Evolutionary conservation across 2,113 vertebrate species (phyloP).

Genomic region (Fulmarus glacialis): DNA sequence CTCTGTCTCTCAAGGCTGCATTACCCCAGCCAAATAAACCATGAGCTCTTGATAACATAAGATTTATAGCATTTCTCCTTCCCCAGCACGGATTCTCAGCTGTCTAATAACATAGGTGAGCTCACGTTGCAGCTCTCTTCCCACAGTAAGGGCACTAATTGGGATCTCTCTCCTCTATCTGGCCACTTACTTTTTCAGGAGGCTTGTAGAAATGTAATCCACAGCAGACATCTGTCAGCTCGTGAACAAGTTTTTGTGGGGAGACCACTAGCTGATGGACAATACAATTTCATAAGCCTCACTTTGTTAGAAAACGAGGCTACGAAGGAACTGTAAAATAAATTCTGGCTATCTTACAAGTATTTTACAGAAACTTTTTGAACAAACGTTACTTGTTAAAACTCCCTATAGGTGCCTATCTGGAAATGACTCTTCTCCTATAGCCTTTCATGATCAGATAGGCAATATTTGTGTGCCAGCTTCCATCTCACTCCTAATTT

Average conservation of each 20-base stretch:
- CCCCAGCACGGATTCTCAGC: neutral
- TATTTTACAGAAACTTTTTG: neutral
- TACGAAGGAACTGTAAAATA: neutral
- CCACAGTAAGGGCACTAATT: rapidly evolving
- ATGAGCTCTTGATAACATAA: neutral
- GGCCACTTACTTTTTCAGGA: neutral
- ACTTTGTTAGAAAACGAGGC: neutral
- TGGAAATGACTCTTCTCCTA: neutral
- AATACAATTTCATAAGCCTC: neutral
- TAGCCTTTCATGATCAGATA: neutral
- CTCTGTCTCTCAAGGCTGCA: neutral
- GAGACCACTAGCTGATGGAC: neutral
- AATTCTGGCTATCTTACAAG: neutral
- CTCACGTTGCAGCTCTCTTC: neutral
- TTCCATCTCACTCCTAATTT: neutral
- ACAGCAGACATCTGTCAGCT: neutral
- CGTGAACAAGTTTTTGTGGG: neutral
- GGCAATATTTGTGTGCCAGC: neutral
- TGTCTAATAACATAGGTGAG: neutral
- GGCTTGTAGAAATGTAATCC: neutral
- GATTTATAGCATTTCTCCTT: neutral
- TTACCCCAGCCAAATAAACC: neutral
- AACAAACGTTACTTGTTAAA: neutral
- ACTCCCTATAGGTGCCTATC: neutral
- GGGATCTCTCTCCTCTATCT: neutral